Base-by-base conservation (phyloP, 2,888 invertebrate species). In the Coremacera marginata region DNA sequence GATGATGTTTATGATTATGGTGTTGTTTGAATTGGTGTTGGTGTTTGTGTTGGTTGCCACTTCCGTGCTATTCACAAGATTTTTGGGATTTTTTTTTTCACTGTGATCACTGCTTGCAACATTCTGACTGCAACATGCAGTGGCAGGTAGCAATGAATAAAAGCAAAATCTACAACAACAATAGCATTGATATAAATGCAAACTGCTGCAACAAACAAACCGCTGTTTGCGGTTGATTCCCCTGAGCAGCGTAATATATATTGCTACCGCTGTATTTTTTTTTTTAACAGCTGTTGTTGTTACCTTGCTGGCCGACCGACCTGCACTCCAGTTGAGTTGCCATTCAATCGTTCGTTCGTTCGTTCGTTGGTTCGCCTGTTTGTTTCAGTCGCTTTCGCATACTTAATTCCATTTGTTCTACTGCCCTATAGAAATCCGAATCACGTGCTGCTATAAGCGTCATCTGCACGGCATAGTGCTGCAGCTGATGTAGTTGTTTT, bases 351-450 rank as follows among this genome's bases (percentile, higher is more conserved):
- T 37, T 37, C 8, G 37, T 8, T 37, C 37, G 37, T 44, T 44
- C 11, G 27, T 60, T 34, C 63, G 9, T 27, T 31, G 27, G 52
- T 52, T 16, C n/a, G 27, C 3, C 55, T 63, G n/a, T 27, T 63
- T 63, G 73, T 63, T 74, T 34, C 62, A 62, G 60, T 63, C 49
- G 57, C 57, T 27, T 67, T 19, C 52, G 11, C 22, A 19, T 70
- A 62, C 71, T 31, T 62, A 51, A 37, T 65, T 27, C 63, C 44
- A 19, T 75, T 60, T 73, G 76, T 71, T 52, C 76, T 65, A 76
- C 14, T 76, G 76, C 71, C 76, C 76, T 76, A 76, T 71, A 51
- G 76, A 60, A 57, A 55, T 62, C 65, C 65, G 51, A 70, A 71
- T 76, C 76, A 76, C 76, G 76, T 76, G 76, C 71, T 70, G 68